These are phyloP conservation scores for Anthonomus grandis DNA, from an alignment of 1,140 invertebrate genomes.

Conservation along the genomic window DNA sequence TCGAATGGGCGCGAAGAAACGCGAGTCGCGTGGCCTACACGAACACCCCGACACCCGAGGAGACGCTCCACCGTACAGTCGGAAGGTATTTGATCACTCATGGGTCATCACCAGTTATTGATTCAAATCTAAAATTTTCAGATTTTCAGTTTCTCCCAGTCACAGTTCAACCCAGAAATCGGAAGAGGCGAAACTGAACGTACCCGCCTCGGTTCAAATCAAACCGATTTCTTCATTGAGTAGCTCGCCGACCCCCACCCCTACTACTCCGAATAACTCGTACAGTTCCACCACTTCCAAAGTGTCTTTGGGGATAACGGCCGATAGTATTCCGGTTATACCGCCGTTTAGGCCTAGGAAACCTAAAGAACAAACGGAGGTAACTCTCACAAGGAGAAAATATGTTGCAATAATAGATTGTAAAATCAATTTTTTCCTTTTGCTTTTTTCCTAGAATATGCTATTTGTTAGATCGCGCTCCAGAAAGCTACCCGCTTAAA, in stretches of 20 bases:
- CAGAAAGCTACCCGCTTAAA: no score
- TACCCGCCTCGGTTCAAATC: no score
- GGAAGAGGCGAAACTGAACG: no score
- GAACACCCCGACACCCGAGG: slow-evolving; percentile 40
- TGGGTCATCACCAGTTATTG: not conserved
- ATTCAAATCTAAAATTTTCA: slow-evolving; percentile 19
- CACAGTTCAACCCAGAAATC: slow-evolving; percentile 37
- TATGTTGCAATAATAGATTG: no score
- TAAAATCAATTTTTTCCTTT: no score
- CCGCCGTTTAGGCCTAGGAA: slow-evolving; percentile 55
- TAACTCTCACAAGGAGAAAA: no score
- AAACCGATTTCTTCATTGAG: no score
- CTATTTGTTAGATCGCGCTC: no score
- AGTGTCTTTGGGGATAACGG: slow-evolving; percentile 46
- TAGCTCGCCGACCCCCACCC: slow-evolving; percentile 35
- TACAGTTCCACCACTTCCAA: slow-evolving; percentile 36
- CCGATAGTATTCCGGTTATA: slow-evolving; percentile 53
- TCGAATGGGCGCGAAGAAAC: slow-evolving; percentile 74
- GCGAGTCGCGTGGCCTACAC: slow-evolving; percentile 47
- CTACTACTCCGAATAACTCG: slow-evolving; percentile 33
- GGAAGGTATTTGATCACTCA: slow-evolving; percentile 34
- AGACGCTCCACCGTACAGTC: slow-evolving; percentile 39
- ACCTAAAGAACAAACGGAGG: slow-evolving; percentile 54
- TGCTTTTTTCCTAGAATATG: no score
- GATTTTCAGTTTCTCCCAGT: slow-evolving; percentile 48